Base-by-base conservation (phyloP, 2,113 vertebrate species). In the Nibea albiflora region DNA sequence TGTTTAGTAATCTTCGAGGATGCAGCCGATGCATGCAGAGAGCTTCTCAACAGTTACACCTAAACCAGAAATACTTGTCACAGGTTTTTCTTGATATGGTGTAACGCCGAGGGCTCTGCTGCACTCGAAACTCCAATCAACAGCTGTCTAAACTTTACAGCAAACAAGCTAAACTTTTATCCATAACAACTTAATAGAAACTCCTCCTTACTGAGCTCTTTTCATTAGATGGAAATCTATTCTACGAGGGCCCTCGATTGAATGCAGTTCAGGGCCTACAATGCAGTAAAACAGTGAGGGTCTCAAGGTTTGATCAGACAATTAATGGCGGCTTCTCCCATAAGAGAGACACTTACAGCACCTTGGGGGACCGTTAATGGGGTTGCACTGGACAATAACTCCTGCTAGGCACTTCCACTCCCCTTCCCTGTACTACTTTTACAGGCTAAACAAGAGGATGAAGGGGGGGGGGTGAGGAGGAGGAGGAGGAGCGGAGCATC, bases 371-470 rank as follows among this genome's bases (percentile, higher is more conserved):
- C 84, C 52, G 77, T 92, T 94, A 94, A 94, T 90, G 80, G 91
- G 90, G 83, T 89, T 89, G 82, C 89, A 84, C 84, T 88, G 87
- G 88, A 93, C 92, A 92, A 93, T 94, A 94, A 93, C 90, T 93
- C 88, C 82, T 88, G 85, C 67, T 17, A 87, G 85, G 78, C 89
- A 84, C 84, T 85, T 88, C 80, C 80, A 84, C 88, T 87, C 83
- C 80, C 77, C 80, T 84, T 70, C 80, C 69, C 83, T 66, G 76
- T 31, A 82, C 83, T 85, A 79, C 75, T 90, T 94, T 93, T 93
- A 92, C 88, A 91, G 86, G 92, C 92, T 78, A 82, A 90, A 87
- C 86, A 87, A 87, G 82, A 76, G 85, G 86, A 84, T 80, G 87
- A 89, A 79, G 77, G 76, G 83, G 74, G 78, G 70, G 50, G 63